Percentiles rank a stretch among this genome's conserved stretches.
Conservation (phyloP, 2,888 invertebrate genomes). For the Oeneis ivallda region DNA sequence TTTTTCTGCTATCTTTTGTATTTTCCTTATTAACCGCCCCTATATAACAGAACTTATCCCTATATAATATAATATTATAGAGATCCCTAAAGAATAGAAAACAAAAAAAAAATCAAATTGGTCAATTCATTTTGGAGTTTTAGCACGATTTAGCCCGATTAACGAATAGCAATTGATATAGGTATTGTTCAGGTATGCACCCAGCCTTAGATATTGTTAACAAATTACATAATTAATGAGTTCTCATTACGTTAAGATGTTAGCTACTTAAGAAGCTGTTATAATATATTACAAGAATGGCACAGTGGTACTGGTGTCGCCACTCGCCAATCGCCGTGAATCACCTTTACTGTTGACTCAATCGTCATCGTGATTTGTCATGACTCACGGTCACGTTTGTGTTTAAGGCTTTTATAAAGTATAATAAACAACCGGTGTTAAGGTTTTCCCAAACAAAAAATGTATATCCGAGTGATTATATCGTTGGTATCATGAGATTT, state of each 20-base stretch:
- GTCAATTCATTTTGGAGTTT: too few relatives aligned
- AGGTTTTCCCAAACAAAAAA: conserved; percentile 14
- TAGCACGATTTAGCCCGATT: too few relatives aligned
- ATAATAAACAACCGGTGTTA: conserved; percentile 13
- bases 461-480: neutral
- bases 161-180: too few relatives aligned
- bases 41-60: too few relatives aligned
- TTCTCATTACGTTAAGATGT: conserved; percentile 8
- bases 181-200: too few relatives aligned
- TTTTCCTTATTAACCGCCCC: too few relatives aligned
- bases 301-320: conserved; percentile 23
- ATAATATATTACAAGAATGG: conserved; percentile 26
- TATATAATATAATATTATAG: too few relatives aligned
- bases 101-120: too few relatives aligned
- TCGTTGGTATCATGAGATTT: neutral
- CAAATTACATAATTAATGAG: conserved; percentile 7
- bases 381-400: conserved; percentile 33
- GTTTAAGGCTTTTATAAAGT: conserved; percentile 22
- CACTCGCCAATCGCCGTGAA: conserved; percentile 31
- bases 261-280: neutral
- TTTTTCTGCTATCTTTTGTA: too few relatives aligned
- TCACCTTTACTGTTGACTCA: conserved; percentile 39
- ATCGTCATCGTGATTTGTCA: conserved; percentile 24
- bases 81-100: too few relatives aligned
- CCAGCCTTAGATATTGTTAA: neutral